These are phyloP conservation scores for Rhorus exstirpatorius DNA, from an alignment of 2,888 invertebrate species.

Conservation along the genomic window DNA sequence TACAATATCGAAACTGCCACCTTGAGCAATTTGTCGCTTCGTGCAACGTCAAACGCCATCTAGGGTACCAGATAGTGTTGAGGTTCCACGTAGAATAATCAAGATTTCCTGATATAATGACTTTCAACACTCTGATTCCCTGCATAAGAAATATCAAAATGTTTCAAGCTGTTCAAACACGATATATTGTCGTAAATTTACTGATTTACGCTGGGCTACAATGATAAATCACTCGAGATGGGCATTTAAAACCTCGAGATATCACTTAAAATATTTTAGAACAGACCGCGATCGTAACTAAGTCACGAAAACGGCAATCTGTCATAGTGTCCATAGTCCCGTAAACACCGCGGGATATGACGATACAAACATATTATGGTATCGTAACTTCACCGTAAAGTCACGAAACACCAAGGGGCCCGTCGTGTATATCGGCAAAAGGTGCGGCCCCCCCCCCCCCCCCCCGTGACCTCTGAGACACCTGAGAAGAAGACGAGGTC, in stretches of 20 bases:
- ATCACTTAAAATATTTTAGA: not conserved
- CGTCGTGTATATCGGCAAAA: slow-evolving; percentile 44
- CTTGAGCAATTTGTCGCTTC: not conserved
- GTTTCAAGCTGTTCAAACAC: too few relatives aligned
- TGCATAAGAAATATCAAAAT: too few relatives aligned
- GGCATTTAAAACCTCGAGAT: not conserved
- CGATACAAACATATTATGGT: too few relatives aligned
- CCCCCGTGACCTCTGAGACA: slow-evolving; percentile 63
- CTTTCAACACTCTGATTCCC: too few relatives aligned
- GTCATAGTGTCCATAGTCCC: slow-evolving; percentile 32
- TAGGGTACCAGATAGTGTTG: not conserved
- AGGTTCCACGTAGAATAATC: too few relatives aligned
- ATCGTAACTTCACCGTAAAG: slow-evolving; percentile 29
- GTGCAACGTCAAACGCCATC: not conserved
- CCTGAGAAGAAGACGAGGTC: slow-evolving; percentile 59
- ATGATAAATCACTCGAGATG: not conserved
- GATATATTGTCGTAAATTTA: too few relatives aligned
- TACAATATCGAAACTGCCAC: not conserved
- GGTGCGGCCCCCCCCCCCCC: slow-evolving; percentile 58
- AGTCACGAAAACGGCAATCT: slow-evolving; percentile 4
- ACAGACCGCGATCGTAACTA: not conserved
- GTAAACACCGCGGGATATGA: slow-evolving; percentile 1
- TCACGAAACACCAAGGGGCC: slow-evolving; percentile 54
- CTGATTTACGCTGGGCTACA: too few relatives aligned
- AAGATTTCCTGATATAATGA: not conserved